A percentile compares a stretch with the other conserved stretches of the same genome.
phyloP scores from a whole-genome alignment of 2,113 vertebrate genomes.

The Tupaia chinensis region DNA sequence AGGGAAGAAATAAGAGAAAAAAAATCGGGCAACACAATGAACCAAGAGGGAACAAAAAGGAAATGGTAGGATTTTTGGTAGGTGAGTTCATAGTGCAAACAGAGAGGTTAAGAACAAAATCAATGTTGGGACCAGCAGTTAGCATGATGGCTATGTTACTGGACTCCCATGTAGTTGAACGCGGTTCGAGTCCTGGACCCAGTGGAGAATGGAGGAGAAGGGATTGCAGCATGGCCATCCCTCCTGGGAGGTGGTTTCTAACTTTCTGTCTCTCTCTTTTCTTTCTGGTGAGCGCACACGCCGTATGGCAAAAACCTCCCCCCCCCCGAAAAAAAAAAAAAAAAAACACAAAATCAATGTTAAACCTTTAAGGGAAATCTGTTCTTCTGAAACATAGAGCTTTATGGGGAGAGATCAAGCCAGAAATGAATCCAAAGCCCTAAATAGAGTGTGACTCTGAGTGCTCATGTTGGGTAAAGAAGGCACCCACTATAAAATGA shows the following conservation, averaged over 20 bases:
- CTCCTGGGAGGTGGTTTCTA: too few species aligned
- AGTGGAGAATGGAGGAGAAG: too few species aligned
- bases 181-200: too few species aligned
- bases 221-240: too few species aligned
- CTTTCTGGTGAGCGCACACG: too few species aligned
- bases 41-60: neutral
- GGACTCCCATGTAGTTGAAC: too few species aligned
- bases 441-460: neutral
- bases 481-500: neutral
- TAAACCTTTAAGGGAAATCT: neutral
- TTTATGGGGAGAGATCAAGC: neutral
- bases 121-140: neutral
- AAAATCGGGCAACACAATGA: neutral
- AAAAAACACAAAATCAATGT: neutral
- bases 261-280: too few species aligned
- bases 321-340: too few species aligned
- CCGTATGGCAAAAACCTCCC: too few species aligned
- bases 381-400: neutral
- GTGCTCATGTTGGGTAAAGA: neutral
- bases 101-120: neutral
- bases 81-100: neutral
- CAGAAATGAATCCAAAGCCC: constrained; percentile 25
- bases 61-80: neutral
- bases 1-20: neutral
- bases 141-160: too few species aligned